Percentiles rank a stretch among this genome's conserved stretches.
Evolutionary conservation across 2,113 vertebrate species (phyloP).

Genomic region (Hypomesus transpacificus): DNA sequence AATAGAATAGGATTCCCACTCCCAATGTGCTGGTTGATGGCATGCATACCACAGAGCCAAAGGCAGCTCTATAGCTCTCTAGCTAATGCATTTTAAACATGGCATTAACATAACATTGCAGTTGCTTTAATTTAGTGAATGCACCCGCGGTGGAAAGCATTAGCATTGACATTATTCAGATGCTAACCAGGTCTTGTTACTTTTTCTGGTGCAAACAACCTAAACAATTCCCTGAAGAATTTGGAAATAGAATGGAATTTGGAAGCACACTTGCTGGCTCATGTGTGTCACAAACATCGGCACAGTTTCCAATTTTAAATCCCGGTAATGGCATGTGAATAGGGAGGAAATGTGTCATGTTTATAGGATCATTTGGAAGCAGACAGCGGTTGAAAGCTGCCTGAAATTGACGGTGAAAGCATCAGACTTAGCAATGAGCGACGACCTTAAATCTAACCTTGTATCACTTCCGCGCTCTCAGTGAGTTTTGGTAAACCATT

Average conservation of each 20-base stretch:
- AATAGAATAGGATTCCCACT: not conserved
- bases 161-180: constrained; percentile 1
- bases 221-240: not conserved
- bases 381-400: no score
- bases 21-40: not conserved
- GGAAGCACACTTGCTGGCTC: no score
- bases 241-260: not conserved
- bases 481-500: no score
- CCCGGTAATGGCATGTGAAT: no score
- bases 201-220: not conserved
- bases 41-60: not conserved
- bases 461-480: no score
- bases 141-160: not conserved
- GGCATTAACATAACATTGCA: constrained; percentile 11
- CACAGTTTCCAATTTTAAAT: no score
- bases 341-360: no score
- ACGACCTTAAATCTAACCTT: no score
- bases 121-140: constrained; percentile 7
- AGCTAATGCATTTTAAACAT: constrained; percentile 15
- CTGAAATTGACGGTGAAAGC: no score
- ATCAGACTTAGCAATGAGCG: no score
- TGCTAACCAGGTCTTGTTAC: not conserved
- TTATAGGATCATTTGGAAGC: no score
- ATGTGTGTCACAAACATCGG: no score
- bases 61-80: not conserved